Evolutionary conservation across 2,888 invertebrate species (phyloP).

Genomic region (Luperina nickerlii): DNA sequence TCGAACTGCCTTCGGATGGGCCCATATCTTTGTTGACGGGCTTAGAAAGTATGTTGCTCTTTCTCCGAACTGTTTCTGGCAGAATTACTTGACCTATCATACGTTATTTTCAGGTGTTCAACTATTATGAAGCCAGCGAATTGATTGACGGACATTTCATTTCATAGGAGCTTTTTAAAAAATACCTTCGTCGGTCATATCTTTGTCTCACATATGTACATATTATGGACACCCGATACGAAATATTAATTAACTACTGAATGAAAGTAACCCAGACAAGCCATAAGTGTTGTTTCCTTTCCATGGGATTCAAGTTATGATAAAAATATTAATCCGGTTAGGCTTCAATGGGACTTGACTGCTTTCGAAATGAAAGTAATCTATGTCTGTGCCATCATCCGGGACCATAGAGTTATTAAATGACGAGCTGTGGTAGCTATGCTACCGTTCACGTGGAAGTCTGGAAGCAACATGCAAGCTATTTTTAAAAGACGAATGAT

Average conservation of each 20-base stretch:
- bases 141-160: too few species aligned
- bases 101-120: too few species aligned
- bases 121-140: too few species aligned
- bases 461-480: background rate
- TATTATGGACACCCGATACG: background rate
- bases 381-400: constrained; percentile 8
- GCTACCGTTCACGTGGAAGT: background rate
- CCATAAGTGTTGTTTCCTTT: constrained; percentile 41
- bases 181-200: background rate
- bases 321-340: constrained; percentile 54
- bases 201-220: background rate
- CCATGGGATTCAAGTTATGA: constrained; percentile 36
- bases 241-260: background rate
- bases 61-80: background rate
- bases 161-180: background rate
- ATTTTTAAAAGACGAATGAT: too few species aligned
- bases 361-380: constrained; percentile 56
- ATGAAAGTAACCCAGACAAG: constrained; percentile 35
- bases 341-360: constrained; percentile 23
- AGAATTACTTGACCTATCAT: background rate
- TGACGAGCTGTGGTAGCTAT: background rate
- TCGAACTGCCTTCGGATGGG: background rate
- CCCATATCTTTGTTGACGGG: background rate
- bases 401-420: constrained; percentile 22
- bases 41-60: background rate